Conservation (phyloP, 2,113 vertebrate genomes). For the Takifugu flavidus region DNA sequence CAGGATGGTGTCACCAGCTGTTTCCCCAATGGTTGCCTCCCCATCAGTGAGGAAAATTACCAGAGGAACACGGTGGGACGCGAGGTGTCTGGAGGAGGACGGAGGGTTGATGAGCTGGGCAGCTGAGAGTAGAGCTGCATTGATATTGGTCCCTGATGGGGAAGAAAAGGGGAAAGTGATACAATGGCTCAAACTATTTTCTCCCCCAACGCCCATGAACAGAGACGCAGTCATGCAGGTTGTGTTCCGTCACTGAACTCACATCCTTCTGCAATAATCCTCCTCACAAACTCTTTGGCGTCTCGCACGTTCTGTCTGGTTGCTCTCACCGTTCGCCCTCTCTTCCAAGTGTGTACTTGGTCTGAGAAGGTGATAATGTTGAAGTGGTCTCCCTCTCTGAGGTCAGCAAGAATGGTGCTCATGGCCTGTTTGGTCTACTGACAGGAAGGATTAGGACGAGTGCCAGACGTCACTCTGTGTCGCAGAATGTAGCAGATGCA, state of each 20-base stretch:
- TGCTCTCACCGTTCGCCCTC: constrained; percentile 72
- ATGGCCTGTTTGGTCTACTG: constrained; percentile 84
- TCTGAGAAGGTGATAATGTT: constrained; percentile 87
- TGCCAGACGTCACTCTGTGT: not conserved
- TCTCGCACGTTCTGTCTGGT: constrained; percentile 74
- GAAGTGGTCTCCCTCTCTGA: constrained; percentile 79
- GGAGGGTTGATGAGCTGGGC: constrained; percentile 76
- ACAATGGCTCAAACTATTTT: too few relatives aligned
- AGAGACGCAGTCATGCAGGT: too few relatives aligned
- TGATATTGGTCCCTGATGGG: constrained; percentile 82
- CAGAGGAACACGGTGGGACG: constrained; percentile 70
- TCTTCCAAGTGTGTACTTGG: constrained; percentile 77
- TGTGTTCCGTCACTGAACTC: constrained; percentile 37
- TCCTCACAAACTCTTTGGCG: constrained; percentile 77
- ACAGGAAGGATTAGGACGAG: constrained; percentile 22
- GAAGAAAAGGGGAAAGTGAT: constrained; percentile 4
- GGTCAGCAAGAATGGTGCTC: constrained; percentile 78
- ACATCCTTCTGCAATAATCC: constrained; percentile 80
- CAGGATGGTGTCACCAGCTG: constrained; percentile 71
- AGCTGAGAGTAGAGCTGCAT: constrained; percentile 78
- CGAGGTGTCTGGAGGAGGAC: constrained; percentile 23
- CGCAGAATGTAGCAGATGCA: too few relatives aligned
- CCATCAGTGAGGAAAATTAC: constrained; percentile 84
- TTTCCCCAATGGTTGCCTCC: constrained; percentile 80
- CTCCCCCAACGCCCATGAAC: too few relatives aligned